Evolutionary conservation across 1,140 invertebrate species (phyloP), one percentile per base, ranked within the genome.

Genomic region (Anthonomus grandis): DNA sequence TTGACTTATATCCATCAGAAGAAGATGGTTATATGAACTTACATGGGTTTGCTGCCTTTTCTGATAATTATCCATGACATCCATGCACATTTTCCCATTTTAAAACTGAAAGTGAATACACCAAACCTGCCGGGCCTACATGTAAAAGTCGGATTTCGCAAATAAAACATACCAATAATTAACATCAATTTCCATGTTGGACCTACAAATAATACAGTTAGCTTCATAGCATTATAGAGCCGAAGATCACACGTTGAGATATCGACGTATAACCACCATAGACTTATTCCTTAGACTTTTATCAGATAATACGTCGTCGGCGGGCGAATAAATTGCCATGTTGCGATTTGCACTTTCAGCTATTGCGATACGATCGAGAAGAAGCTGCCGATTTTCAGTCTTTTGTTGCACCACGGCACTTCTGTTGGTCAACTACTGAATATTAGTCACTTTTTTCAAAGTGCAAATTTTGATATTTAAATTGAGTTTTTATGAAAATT

Each of bases 321-420:
- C n/a, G 36, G 36, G n/a, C n/a, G n/a, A 38, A 38, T 38, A 38
- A 38, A 38, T 38, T 38, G 36, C 36, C 36, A 38, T 38, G 36
- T 38, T 38, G 4, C 36, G 36, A 38, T 38, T 38, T 38, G 36
- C 36, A 38, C 36, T 38, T 38, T 38, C 36, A 38, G 36, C 4
- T 38, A 38, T 38, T 38, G 36, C 36, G 36, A 38, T 38, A 38
- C 17, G 36, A 38, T 38, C 36, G 36, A 38, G 36, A 38, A 38
- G 36, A 38, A 38, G 36, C 36, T 38, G 36, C n/a, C 4, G n/a
- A n/a, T 38, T 4, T n/a, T 38, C 17, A 13, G 17, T 4, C 17
- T 38, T 38, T n/a, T n/a, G n/a, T n/a, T n/a, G n/a, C n/a, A n/a
- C n/a, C n/a, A n/a, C n/a, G n/a, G n/a, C n/a, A n/a, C n/a, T n/a